A percentile compares a stretch with the other conserved stretches of the same genome.
phyloP scores from a whole-genome alignment of 2,113 vertebrate species.

The Albula goreensis region DNA sequence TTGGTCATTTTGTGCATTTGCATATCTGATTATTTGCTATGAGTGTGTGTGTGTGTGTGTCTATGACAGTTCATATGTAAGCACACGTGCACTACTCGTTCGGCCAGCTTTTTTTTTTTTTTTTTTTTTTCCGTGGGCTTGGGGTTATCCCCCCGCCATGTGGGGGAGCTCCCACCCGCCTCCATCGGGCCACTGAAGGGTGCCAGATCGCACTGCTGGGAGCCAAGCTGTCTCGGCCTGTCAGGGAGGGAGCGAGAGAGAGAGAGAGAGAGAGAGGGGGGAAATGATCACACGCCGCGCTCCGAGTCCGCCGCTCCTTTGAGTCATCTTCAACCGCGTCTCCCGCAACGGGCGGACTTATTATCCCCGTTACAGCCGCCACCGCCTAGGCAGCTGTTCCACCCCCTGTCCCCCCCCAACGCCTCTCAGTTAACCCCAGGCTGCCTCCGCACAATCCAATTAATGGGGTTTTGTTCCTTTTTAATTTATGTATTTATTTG shows the following conservation, averaged over 20 bases:
- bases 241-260: conserved; percentile 53
- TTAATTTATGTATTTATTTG: conserved; percentile 10
- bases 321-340: conserved; percentile 63
- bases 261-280: conserved; percentile 44
- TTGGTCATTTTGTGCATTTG: not conserved
- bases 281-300: conserved; percentile 54
- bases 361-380: conserved; percentile 68
- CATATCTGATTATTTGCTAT: not conserved
- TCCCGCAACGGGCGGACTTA: conserved; percentile 66
- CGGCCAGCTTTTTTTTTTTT: too few relatives aligned
- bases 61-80: too few relatives aligned
- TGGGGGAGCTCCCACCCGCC: conserved; percentile 47
- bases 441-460: conserved; percentile 47
- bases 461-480: conserved; percentile 14
- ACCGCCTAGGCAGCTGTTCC: conserved; percentile 63
- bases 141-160: not conserved
- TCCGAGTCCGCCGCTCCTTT: conserved; percentile 61
- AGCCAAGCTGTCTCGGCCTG: conserved; percentile 65
- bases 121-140: not conserved
- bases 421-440: conserved; percentile 70
- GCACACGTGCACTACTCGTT: too few relatives aligned
- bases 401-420: conserved; percentile 26
- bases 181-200: conserved; percentile 59
- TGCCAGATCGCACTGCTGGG: conserved; percentile 65
- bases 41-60: conserved; percentile 13